Conservation (phyloP, 2,888 invertebrate species). For the Malthinus seriepunctatus region DNA sequence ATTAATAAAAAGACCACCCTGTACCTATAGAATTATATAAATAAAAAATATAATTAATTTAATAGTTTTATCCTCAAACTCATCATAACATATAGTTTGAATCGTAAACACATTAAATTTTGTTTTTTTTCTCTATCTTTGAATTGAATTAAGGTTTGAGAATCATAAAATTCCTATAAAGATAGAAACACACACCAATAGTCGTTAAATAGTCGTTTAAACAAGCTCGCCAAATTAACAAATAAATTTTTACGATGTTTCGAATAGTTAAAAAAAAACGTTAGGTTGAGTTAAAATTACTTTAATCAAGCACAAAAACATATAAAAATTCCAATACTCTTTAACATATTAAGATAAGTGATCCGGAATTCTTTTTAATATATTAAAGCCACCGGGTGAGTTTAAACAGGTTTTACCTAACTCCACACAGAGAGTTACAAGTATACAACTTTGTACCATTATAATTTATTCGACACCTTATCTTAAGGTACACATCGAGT, state of each 20-base stretch:
- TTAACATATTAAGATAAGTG: conserved; percentile 24
- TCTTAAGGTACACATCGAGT: conserved; percentile 20
- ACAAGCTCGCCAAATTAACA: conserved; percentile 30
- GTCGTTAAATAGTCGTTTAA: conserved; percentile 29
- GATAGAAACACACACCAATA: conserved; percentile 26
- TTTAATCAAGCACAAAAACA: conserved; percentile 21
- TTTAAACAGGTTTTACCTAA: conserved; percentile 22
- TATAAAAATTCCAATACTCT: conserved; percentile 25
- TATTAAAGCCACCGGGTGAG: conserved; percentile 22
- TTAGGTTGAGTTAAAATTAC: conserved; percentile 19
- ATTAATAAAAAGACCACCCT: no score
- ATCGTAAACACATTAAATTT: conserved; percentile 27
- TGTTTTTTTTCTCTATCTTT: conserved; percentile 23
- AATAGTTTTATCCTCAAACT: conserved; percentile 10
- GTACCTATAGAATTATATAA: neutral
- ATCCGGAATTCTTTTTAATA: conserved; percentile 15
- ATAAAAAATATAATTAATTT: neutral
- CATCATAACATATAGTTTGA: conserved; percentile 16
- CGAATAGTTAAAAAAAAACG: conserved; percentile 18
- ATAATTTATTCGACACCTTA: conserved; percentile 26
- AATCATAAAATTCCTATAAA: conserved; percentile 29
- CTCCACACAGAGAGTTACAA: conserved; percentile 22
- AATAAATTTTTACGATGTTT: conserved; percentile 26
- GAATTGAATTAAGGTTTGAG: conserved; percentile 24
- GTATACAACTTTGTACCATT: conserved; percentile 26